Evolutionary conservation across 2,888 invertebrate genomes (phyloP), one percentile per base, ranked within the genome.

Genomic region (Leptinotarsa rubiginosa): DNA sequence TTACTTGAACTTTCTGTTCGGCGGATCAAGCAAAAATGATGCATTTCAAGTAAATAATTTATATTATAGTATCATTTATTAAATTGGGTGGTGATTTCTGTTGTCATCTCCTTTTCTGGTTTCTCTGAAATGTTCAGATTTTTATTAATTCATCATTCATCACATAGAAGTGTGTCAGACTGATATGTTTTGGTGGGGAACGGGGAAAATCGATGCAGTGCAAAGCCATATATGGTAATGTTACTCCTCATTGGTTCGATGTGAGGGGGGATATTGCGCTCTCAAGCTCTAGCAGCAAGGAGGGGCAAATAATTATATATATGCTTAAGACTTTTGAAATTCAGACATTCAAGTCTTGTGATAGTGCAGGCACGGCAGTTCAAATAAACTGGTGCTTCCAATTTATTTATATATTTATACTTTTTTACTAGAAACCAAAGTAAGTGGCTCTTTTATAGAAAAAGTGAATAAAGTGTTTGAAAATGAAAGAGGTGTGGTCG

Each of bases 151-250:
- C n/a, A n/a, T n/a, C n/a, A 79, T 78, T 74, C 75, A 73, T 41
- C 10, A 41, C 70, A 70, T 74, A 75, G 79, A 85, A 83, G 83
- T 84, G 77, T 85, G 84, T 83, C 84, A 84, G 75, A 71, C 75
- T 64, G 69, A 70, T 76, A 80, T 81, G 41, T 41, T 80, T 71
- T 72, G 81, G 73, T 80, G 80, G 81, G 80, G 76, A 79, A 72
- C 68, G 79, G 83, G 84, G 83, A 88, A 88, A 85, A 90, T 89
- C 91, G 89, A 89, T 90, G 89, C 91, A 91, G 90, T 90, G 88
- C 89, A 91, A 91, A 91, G 90, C 93, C 93, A 92, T 93, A 93
- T 93, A 93, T 92, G 93, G 94, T 92, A 91, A 93, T 92, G 92
- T 91, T 90, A 89, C 87, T 89, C 89, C 89, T 90, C 89, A 93